Evolutionary conservation across 2,888 invertebrate species (phyloP).

Genomic region (Frankliniella intonsa): DNA sequence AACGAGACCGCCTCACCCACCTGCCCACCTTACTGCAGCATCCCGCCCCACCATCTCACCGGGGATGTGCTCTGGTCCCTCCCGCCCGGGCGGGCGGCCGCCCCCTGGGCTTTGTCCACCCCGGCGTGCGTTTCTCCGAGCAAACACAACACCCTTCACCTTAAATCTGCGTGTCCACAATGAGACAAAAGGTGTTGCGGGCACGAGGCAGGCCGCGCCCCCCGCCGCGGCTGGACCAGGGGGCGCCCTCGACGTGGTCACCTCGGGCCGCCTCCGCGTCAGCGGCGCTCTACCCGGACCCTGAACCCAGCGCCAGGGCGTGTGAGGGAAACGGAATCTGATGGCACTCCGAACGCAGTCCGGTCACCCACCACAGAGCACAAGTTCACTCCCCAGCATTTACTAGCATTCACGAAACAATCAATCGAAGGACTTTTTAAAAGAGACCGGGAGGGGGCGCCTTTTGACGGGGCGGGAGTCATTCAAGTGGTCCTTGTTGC

Average conservation of each 20-base stretch:
- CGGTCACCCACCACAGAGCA: not conserved
- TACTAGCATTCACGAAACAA: slow-evolving; percentile 6
- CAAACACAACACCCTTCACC: not conserved
- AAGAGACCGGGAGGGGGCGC: not conserved
- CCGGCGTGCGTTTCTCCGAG: not conserved
- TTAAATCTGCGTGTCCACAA: not conserved
- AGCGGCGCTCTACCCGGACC: not conserved
- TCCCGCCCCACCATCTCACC: no score
- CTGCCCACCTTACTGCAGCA: no score
- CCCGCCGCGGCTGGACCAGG: not conserved
- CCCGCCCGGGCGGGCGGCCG: no score
- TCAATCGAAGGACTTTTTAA: not conserved
- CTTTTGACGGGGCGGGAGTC: not conserved
- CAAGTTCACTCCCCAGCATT: not conserved
- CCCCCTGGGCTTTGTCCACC: no score
- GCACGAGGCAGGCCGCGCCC: not conserved
- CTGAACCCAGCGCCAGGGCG: not conserved
- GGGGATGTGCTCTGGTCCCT: no score
- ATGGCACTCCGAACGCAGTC: not conserved
- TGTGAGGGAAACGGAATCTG: not conserved
- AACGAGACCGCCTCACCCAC: no score
- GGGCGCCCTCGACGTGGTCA: not conserved
- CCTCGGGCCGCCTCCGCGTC: not conserved
- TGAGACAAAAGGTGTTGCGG: not conserved
- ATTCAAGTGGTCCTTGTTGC: not conserved